These are phyloP conservation scores for Tenthredo livida DNA, from an alignment of 2,888 invertebrate genomes.

Conservation along the genomic window DNA sequence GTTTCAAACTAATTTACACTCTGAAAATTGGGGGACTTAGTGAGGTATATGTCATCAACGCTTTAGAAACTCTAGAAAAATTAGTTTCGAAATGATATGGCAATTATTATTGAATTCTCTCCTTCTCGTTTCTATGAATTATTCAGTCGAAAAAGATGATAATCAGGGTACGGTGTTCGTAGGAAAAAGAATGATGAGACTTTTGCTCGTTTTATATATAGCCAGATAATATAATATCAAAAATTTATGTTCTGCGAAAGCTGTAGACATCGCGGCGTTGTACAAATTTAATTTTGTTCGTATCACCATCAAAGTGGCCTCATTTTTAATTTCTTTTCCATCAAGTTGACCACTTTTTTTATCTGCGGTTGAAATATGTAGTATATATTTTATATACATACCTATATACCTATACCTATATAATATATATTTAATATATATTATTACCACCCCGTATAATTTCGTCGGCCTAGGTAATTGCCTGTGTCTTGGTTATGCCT, in stretches of 20 bases:
- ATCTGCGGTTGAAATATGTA: not conserved
- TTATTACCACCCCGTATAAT: slow-evolving; percentile 13
- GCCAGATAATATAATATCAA: not conserved
- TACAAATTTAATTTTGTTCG: not conserved
- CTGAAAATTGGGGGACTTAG: not conserved
- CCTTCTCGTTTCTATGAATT: not conserved
- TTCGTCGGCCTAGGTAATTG: slow-evolving; percentile 34
- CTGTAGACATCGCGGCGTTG: not conserved
- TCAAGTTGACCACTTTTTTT: slow-evolving; percentile 8
- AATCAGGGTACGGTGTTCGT: not conserved
- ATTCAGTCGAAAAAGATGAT: not conserved
- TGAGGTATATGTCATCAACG: not conserved
- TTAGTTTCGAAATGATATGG: not conserved
- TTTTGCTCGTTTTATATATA: not conserved
- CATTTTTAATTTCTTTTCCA: slow-evolving; percentile 1
- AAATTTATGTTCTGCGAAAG: slow-evolving; percentile 8
- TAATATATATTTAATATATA: no score
- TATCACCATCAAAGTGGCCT: not conserved
- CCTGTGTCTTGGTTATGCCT: not conserved
- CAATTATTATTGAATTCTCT: not conserved
- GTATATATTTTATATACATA: not conserved
- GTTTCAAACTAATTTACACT: not conserved
- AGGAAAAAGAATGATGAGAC: not conserved
- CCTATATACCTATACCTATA: not conserved
- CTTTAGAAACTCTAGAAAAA: not conserved